Evolutionary conservation across 1,140 invertebrate species (phyloP).

Genomic region (Drosophila kanapiae): DNA sequence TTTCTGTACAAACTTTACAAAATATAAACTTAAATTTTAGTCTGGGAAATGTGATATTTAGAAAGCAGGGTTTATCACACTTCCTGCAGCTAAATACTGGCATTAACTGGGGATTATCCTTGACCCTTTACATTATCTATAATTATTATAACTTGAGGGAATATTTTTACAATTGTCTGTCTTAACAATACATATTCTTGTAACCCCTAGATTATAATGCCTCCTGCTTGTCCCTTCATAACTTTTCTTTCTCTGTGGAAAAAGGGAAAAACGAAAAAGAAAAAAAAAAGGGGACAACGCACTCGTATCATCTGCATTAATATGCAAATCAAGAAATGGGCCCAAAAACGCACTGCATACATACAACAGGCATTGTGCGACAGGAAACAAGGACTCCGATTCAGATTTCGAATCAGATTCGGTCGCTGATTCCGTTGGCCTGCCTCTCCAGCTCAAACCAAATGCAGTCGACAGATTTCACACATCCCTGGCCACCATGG

Average conservation of each 20-base stretch:
- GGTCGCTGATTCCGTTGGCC: background rate
- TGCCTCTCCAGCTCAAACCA: background rate
- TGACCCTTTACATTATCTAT: too few species aligned
- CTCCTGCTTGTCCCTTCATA: too few species aligned
- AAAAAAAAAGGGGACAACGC: slow-evolving; percentile 3
- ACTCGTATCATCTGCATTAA: slow-evolving; percentile 61
- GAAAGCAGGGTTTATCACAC: too few species aligned
- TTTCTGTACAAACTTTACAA: too few species aligned
- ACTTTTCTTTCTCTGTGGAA: background rate
- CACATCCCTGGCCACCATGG: background rate
- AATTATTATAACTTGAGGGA: too few species aligned
- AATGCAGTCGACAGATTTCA: slow-evolving; percentile 24
- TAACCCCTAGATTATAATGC: too few species aligned
- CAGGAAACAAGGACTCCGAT: slow-evolving; percentile 22
- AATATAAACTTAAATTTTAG: too few species aligned
- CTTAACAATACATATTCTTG: too few species aligned
- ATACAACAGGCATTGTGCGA: slow-evolving; percentile 34
- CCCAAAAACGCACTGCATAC: slow-evolving; percentile 61
- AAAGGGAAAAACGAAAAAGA: background rate
- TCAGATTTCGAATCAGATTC: background rate
- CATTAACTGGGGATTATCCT: too few species aligned
- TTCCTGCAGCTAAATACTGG: too few species aligned
- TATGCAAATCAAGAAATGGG: slow-evolving; percentile 71
- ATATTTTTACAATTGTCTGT: too few species aligned
- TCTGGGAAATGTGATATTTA: too few species aligned